These are phyloP conservation scores for Avahi laniger DNA, from an alignment of 2,797 vertebrate genomes.

Conservation along the genomic window DNA sequence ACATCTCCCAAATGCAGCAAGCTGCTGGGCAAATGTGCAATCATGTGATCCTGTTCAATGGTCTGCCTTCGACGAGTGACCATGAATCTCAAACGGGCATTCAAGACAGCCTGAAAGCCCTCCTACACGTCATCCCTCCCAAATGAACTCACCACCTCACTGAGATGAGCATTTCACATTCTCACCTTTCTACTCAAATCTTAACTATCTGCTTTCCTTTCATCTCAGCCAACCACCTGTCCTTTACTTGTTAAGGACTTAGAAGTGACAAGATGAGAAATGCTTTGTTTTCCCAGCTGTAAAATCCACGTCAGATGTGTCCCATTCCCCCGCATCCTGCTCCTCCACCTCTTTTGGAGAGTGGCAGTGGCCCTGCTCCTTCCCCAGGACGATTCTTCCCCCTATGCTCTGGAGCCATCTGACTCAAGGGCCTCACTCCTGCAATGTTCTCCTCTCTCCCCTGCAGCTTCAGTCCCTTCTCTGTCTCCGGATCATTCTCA, in stretches of 20 bases:
- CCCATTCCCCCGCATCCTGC: background rate
- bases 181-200: background rate
- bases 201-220: background rate
- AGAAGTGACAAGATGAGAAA: background rate
- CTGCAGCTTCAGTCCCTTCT: background rate
- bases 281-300: background rate
- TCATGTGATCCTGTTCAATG: background rate
- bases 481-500: background rate
- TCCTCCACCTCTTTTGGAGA: background rate
- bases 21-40: background rate
- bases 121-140: background rate
- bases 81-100: background rate
- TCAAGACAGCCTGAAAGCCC: background rate
- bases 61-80: background rate
- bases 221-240: background rate
- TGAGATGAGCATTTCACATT: background rate
- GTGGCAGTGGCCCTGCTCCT: background rate
- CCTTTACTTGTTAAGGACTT: conserved; percentile 26
- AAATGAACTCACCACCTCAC: background rate
- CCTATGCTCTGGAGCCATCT: background rate
- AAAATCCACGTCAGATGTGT: background rate
- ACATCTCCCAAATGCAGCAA: fast-evolving
- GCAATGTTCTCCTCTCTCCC: background rate
- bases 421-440: background rate
- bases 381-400: background rate